Base-by-base conservation (phyloP, 2,113 vertebrate genomes). In the Guaruba guarouba region DNA sequence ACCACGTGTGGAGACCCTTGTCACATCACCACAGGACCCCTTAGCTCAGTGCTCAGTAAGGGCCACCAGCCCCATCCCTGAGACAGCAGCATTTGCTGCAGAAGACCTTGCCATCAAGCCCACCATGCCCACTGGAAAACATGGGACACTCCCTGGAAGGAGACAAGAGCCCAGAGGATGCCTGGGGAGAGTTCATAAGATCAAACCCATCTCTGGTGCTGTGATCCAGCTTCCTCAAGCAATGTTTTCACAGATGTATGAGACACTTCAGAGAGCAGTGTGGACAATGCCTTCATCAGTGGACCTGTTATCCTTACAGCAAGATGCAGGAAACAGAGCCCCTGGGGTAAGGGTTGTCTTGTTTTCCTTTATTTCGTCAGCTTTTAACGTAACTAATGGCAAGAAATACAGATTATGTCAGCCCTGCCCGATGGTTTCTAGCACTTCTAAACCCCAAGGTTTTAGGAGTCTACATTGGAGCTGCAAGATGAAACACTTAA, bases 161-260 rank as follows among this genome's bases (percentile, higher is more conserved):
- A 70, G 12, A 46, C 23, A 13, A n/a, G 14, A 67, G 25, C 35
- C 51, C 57, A 13, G 33, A n/a, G 29, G 68, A 28, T 13, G 35
- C 68, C 25, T 17, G 33, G 55, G 55, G 31, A 54, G 4, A 49
- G 18, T 43, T 46, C 25, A 12, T 0, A 7, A 51, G 46, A 33
- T 23, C 73, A 37, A 15, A 9, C 43, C 17, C 2, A 1, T 35
- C 74, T 46, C 31, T 1, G 2, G 61, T 37, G 8, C 41, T 19
- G 27, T 7, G 29, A 82, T 25, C 19, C 75, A 22, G 59, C 75
- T 73, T 85, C 70, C 39, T 20, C 29, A 8, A 39, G 31, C 19
- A 31, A 29, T 95, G 88, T 89, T 95, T 95, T 86, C 44, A 52
- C 89, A 95, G 86, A 78, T 94, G 89, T 25, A 19, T 2, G 29